These are phyloP conservation scores for Pelecanoides urinatrix DNA, from an alignment of 2,113 vertebrate species.

Conservation along the genomic window DNA sequence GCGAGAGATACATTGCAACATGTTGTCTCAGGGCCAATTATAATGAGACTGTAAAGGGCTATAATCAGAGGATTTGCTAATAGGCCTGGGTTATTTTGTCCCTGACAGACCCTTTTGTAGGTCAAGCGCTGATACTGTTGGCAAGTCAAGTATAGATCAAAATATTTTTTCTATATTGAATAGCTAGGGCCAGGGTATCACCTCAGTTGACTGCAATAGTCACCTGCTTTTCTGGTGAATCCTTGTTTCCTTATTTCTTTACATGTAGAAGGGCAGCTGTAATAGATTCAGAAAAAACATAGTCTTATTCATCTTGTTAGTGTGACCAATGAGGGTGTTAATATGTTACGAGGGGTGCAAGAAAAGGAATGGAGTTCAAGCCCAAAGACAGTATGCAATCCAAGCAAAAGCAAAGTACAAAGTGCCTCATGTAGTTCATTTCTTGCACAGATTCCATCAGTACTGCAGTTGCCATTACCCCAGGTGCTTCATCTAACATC, in stretches of 20 bases:
- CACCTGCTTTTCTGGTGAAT: neutral
- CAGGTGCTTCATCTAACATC: neutral
- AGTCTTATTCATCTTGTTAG: neutral
- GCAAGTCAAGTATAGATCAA: neutral
- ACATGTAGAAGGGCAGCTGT: neutral
- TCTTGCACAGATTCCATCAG: neutral
- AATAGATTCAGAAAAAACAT: neutral
- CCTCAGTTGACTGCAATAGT: neutral
- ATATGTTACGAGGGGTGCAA: neutral
- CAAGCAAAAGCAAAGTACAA: neutral
- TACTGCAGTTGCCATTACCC: neutral
- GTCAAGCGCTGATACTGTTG: neutral
- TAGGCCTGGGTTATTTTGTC: neutral
- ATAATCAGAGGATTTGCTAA: conserved; percentile 3
- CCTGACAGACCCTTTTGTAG: neutral
- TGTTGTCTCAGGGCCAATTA: neutral
- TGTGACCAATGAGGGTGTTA: neutral
- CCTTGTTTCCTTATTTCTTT: neutral
- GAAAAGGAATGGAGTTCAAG: neutral
- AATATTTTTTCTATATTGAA: neutral
- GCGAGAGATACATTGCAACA: neutral
- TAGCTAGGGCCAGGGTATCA: neutral
- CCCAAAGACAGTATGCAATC: neutral
- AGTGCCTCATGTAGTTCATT: neutral
- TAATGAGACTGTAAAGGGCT: neutral